phyloP scores from a whole-genome alignment of 2,797 vertebrate genomes.

The Anomalospiza imberbis region DNA sequence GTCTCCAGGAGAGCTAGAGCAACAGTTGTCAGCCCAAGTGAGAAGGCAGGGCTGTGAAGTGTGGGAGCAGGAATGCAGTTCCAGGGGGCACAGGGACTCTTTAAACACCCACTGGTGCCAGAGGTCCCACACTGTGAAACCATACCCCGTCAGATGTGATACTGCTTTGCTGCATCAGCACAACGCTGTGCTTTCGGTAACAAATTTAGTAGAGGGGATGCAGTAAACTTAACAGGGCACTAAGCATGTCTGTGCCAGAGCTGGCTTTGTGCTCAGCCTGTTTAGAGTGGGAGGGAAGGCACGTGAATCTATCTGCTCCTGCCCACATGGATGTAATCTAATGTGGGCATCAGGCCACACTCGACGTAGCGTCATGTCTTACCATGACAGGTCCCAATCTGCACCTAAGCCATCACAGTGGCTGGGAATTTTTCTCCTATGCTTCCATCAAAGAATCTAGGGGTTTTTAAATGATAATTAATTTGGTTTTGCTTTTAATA shows the following conservation, averaged over 20 bases:
- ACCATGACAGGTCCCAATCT: conserved; percentile 19
- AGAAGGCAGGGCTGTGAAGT: not conserved
- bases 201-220: not conserved
- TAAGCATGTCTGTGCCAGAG: not conserved
- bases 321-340: conserved; percentile 14
- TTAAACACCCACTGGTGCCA: conserved; percentile 9
- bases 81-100: not conserved
- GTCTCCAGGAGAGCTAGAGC: not conserved
- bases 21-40: conserved; percentile 54
- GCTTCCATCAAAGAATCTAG: not conserved
- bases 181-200: not conserved
- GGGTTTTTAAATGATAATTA: not conserved
- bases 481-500: not conserved
- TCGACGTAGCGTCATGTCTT: conserved; percentile 5
- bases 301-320: not conserved
- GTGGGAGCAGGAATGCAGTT: conserved; percentile 45
- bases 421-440: not conserved
- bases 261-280: not conserved
- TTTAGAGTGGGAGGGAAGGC: conserved; percentile 35
- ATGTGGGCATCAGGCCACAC: not conserved
- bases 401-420: not conserved
- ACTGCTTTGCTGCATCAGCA: conserved; percentile 5
- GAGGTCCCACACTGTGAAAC: conserved; percentile 41
- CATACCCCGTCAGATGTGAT: not conserved
- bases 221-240: not conserved